These are phyloP conservation scores for Actinia tenebrosa DNA, from an alignment of 64 coral and sea anemone species.

Conservation along the genomic window DNA sequence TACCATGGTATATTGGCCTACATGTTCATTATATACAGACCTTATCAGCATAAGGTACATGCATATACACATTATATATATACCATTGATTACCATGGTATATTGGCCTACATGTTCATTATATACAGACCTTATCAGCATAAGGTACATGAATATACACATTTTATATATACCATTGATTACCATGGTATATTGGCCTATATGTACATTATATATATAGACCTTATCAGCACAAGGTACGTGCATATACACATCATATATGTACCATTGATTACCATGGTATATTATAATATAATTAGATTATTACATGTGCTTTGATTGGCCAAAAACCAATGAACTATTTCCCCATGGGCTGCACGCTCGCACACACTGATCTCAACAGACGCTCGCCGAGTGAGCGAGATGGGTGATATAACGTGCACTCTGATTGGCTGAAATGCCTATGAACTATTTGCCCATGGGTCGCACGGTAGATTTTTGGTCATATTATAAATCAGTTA, in stretches of 20 bases:
- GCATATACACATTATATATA: not conserved
- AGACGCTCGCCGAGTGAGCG: too few species aligned
- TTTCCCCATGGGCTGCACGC: too few species aligned
- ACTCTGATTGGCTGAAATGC: too few species aligned
- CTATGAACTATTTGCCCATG: too few species aligned
- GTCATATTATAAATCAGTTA: too few species aligned
- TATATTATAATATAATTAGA: too few species aligned
- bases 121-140: slow-evolving; percentile 58
- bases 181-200: not conserved
- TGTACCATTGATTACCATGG: not conserved
- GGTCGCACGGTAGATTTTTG: too few species aligned
- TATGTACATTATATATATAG: slow-evolving; percentile 44
- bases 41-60: slow-evolving; percentile 52
- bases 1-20: not conserved
- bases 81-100: not conserved
- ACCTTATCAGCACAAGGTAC: slow-evolving; percentile 56
- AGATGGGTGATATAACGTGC: too few species aligned
- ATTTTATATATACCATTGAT: not conserved
- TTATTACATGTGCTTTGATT: too few species aligned
- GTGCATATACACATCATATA: not conserved
- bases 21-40: slow-evolving; percentile 40
- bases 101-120: slow-evolving; percentile 37
- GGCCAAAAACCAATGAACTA: too few species aligned
- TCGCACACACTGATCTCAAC: too few species aligned
- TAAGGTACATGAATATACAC: slow-evolving; percentile 44